Conservation (phyloP, 2,888 invertebrate species). For the Hydrotaea diabolus region DNA sequence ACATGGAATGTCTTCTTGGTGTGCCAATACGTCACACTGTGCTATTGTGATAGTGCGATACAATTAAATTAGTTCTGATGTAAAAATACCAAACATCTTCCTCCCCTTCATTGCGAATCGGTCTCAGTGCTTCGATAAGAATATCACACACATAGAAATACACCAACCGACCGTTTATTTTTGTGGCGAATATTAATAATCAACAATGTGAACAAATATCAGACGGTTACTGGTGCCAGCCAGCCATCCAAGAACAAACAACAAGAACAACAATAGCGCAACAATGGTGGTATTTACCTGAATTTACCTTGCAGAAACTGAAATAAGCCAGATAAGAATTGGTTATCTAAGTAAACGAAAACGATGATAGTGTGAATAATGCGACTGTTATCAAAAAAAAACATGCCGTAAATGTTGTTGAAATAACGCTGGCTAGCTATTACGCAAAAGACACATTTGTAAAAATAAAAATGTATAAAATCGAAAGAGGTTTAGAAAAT, state of each 20-base stretch:
- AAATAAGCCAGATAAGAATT: constrained; percentile 30
- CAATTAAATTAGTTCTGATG: constrained; percentile 5
- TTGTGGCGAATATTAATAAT: constrained; percentile 12
- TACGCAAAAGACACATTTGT: background rate
- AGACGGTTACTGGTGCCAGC: background rate
- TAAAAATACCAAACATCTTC: background rate
- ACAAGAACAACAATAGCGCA: background rate
- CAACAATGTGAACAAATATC: background rate
- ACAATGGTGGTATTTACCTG: background rate
- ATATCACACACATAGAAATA: background rate
- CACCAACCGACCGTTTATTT: background rate
- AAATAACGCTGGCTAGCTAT: no score
- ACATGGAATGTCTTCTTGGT: no score
- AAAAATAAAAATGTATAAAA: background rate
- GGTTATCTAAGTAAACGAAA: constrained; percentile 27
- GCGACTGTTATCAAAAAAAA: background rate
- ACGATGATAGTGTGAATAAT: background rate
- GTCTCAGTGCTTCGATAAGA: background rate
- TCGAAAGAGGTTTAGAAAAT: no score
- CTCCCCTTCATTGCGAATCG: background rate
- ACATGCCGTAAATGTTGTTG: background rate
- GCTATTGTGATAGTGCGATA: background rate
- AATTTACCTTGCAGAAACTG: constrained; percentile 14
- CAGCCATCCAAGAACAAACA: background rate
- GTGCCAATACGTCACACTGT: no score